Conservation (phyloP, 2,113 vertebrate species). For the Lasiurus cinereus region DNA sequence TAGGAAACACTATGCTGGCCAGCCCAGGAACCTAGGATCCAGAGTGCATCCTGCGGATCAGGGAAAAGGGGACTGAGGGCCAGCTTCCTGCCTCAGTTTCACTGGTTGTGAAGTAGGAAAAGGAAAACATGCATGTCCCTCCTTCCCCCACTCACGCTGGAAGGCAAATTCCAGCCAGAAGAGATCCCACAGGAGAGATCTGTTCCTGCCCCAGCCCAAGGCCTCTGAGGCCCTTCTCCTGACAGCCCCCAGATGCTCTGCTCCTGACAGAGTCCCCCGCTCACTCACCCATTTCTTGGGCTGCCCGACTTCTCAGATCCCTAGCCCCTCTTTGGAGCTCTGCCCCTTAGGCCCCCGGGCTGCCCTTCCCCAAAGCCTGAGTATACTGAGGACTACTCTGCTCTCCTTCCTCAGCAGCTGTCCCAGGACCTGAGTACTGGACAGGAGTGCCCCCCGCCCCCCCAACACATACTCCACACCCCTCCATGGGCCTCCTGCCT, state of each 20-base stretch:
- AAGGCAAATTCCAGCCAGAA: not conserved
- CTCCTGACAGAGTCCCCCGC: not conserved
- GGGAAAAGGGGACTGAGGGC: not conserved
- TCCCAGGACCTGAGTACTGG: constrained; percentile 61
- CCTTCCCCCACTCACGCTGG: not conserved
- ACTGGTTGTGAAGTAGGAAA: not conserved
- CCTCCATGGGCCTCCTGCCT: constrained; percentile 72
- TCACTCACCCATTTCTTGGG: not conserved
- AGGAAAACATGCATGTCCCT: not conserved
- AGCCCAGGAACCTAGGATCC: not conserved
- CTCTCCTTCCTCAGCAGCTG: constrained; percentile 60
- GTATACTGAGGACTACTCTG: not conserved
- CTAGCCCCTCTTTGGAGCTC: not conserved
- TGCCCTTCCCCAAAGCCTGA: not conserved
- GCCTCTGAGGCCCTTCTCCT: not conserved
- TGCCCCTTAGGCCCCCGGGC: not conserved
- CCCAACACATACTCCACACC: constrained; percentile 38
- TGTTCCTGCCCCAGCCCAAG: not conserved
- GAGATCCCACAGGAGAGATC: not conserved
- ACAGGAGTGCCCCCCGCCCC: constrained; percentile 18
- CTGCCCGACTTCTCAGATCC: not conserved
- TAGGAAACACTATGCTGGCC: constrained; percentile 24
- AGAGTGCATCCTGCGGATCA: not conserved
- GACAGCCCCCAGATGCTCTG: not conserved
- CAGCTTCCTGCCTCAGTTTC: constrained; percentile 48